Base-by-base conservation (phyloP, 2,797 vertebrate genomes). In the Amblyraja radiata region DNA sequence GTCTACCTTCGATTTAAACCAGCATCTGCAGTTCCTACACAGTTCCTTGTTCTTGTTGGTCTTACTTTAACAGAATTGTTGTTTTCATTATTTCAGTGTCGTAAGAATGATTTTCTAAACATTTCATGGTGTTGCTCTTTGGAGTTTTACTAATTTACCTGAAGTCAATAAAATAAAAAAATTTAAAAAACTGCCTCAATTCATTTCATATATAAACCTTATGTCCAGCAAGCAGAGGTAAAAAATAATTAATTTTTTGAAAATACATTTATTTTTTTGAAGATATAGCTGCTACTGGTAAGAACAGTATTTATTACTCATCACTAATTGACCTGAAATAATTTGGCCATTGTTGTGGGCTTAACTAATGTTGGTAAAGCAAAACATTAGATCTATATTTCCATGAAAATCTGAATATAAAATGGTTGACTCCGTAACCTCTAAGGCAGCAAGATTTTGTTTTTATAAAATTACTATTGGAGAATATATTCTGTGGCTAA, bases 401-500 rank as follows among this genome's bases (percentile, higher is more conserved):
- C 86, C 86, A 21, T 90, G 86, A 63, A 71, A 8, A 90, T 6
- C 32, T 23, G 39, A 71, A 90, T 90, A 90, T 90, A 71, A 88
- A 83, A 46, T 32, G 13, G 58, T 32, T 88, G 84, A 23, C 58
- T 88, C 25, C 28, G 46, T 54, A 36, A 6, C 84, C 13, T 88
- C 13, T n/a, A 65, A 88, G 11, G 46, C 39, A 84, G 25, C 46
- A 21, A 61, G 25, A 10, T 61, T 61, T 84, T 58, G 58, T n/a
- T n/a, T 61, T 63, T 86, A 58, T 54, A 46, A 23, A 25, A 36
- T 79, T 54, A 81, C 46, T n/a, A 18, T 65, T 32, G 8, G n/a
- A 18, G 28, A 88, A 65, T 61, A 63, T 65, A 13, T 65, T n/a
- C 18, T 58, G 80, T 46, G 58, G 13, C 6, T 58, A 83, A 83